Base-by-base conservation (phyloP, 2,797 vertebrate genomes). In the Allobates femoralis region DNA sequence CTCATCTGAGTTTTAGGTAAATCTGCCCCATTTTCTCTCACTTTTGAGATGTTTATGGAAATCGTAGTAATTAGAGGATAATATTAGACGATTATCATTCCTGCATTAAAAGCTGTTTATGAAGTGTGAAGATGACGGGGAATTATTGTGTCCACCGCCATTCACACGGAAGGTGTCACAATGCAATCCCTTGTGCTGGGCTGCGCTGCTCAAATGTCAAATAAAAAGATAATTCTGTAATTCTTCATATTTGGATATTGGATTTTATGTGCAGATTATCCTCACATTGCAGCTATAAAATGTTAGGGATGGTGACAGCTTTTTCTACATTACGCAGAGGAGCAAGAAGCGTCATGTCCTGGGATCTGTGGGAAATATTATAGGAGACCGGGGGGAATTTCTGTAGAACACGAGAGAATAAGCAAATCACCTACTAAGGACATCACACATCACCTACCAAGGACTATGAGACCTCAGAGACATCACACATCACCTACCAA, bases 231-330 rank as follows among this genome's bases (percentile, higher is more conserved):
- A 26, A 50, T 26, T 15, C n/a, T 16, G 5, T n/a, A 50, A 50
- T 16, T 26, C 26, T 51, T 6, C 12, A 46, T 21, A 74, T 74
- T 46, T 50, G 37, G 34, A n/a, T 21, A 50, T 74, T 32, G 10
- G 18, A 7, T 74, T 74, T 74, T 74, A 74, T 74, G 23, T 51
- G 71, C 71, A n/a, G 23, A 26, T 51, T 74, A 51, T 74, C 71
- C 15, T 64, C 5, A 11, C 60, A 64, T 28, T 64, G 8, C 16
- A 64, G 60, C 60, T 64, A 64, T 64, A 64, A 64, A 64, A 26
- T 28, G 11, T 64, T 5, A 19, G 5, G 58, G n/a, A 26, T 46
- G 41, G 10, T 21, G 21, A 60, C 19, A 60, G 7, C 18, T 60
- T n/a, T 8, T 8, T n/a, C 56, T n/a, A 60, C 23, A n/a, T n/a